Evolutionary conservation across 2,113 vertebrate genomes (phyloP).

Genomic region (Corvus hawaiiensis): DNA sequence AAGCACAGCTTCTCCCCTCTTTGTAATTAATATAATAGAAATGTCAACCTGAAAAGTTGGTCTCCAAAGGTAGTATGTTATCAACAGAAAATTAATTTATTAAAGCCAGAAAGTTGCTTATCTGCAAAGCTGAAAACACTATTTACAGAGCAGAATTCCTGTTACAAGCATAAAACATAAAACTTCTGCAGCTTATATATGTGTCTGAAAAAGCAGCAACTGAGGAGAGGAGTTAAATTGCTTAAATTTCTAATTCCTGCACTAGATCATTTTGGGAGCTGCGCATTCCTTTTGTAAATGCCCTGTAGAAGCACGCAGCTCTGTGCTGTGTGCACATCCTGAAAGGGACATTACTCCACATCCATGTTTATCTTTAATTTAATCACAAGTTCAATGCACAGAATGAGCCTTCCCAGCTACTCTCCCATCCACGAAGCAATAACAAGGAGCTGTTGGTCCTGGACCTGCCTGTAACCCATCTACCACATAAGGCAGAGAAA

Average conservation of each 20-base stretch:
- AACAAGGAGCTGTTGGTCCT: not conserved
- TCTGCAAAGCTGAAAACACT: not conserved
- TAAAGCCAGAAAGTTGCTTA: not conserved
- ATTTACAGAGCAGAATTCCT: not conserved
- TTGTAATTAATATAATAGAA: conserved; percentile 37
- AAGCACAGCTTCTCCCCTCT: not conserved
- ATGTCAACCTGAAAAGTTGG: conserved; percentile 27
- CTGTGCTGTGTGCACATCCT: not conserved
- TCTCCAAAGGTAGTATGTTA: not conserved
- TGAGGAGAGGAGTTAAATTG: not conserved
- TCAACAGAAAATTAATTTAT: conserved; percentile 24
- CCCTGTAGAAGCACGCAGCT: not conserved
- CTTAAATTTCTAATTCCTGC: not conserved
- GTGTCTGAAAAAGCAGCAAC: not conserved
- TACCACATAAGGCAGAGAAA: not conserved
- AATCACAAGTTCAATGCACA: not conserved
- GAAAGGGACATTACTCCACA: not conserved
- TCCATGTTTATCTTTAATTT: not conserved
- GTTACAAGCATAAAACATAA: not conserved
- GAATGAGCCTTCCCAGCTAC: not conserved
- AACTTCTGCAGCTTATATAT: not conserved
- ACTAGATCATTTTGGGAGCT: not conserved
- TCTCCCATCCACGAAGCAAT: fast-evolving
- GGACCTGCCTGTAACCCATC: not conserved
- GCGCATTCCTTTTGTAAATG: not conserved